Base-by-base conservation (phyloP, 1,140 invertebrate species). In the Sarcophaga peregrina region DNA sequence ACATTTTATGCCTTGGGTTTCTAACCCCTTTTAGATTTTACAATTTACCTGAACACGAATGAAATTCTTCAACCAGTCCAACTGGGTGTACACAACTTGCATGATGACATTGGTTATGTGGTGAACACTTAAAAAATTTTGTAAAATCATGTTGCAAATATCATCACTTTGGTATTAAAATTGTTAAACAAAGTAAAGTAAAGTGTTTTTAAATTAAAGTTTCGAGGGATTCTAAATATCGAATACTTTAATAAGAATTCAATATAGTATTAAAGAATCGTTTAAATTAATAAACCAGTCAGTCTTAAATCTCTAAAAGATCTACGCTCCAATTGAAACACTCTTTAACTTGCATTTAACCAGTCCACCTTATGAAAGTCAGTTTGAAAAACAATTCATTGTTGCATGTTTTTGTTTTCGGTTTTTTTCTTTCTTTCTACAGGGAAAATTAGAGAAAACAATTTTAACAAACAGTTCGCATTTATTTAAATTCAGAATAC, bases 1-100 rank as follows among this genome's bases (percentile, higher is more conserved):
- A 37, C 25, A 52, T 78, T 78, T 45, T 20, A 47, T 48, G 74
- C 8, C 62, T 52, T 50, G 75, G 74, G n/a, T 76, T 76, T 76
- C 37, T 78, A 78, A 78, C 75, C 75, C 47, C 20, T 78, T 68
- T 68, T 25, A 37, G 25, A 37, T 1, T 37, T 37, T n/a, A 17
- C 20, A 17, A 58, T 58, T 11, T 58, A 58, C 52, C 5, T 15
- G 10, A 7, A 58, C 15, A 58, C 15, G n/a, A 13, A 58, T 58
- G 54, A 6, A 13, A 58, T 37, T 37, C 1, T 37, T 37, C 25
- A 37, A 37, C 25, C 25, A 37, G 25, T 37, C 4, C 1, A 37
- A 37, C 25, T 58, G 54, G 13, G 8, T n/a, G 54, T n/a, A 58
- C n/a, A 8, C n/a, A 8, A 37, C 25, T 37, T 37, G 25, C 25